phyloP scores from a whole-genome alignment of 2,797 vertebrate species.

The Rhincodon typus region DNA sequence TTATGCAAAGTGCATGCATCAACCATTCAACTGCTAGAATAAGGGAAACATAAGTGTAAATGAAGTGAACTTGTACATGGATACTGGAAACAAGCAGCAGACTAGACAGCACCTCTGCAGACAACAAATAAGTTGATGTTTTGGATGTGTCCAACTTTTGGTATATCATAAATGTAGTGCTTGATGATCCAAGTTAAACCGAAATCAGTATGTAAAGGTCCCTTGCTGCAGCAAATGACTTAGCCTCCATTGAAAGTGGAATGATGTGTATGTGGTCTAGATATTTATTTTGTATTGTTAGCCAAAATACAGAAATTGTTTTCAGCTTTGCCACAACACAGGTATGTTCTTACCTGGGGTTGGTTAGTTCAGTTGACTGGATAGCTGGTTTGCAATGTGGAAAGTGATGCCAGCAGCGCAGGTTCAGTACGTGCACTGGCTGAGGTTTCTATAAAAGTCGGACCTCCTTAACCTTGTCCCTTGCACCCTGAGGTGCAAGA shows the following conservation, averaged over 20 bases:
- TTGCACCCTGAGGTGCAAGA: no score
- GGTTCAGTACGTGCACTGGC: no score
- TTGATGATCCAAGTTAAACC: background rate
- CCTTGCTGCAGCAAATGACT: background rate
- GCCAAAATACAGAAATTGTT: background rate
- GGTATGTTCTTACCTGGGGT: background rate
- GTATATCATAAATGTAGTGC: background rate
- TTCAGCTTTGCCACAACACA: background rate
- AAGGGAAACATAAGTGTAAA: background rate
- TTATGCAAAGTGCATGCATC: background rate
- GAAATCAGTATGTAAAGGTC: background rate
- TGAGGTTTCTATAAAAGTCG: no score
- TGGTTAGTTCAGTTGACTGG: no score
- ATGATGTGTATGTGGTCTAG: background rate
- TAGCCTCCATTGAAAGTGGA: background rate
- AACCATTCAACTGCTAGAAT: background rate
- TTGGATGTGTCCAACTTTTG: background rate
- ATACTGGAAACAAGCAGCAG: background rate
- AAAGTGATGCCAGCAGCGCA: no score
- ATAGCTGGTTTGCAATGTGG: no score
- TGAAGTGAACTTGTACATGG: background rate
- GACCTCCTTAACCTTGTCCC: no score
- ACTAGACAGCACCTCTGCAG: background rate
- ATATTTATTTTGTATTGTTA: background rate
- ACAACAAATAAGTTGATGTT: background rate